Evolutionary conservation across 2,888 invertebrate species (phyloP), one percentile per base, ranked within the genome.

Genomic region (Druceiella hillmani): DNA sequence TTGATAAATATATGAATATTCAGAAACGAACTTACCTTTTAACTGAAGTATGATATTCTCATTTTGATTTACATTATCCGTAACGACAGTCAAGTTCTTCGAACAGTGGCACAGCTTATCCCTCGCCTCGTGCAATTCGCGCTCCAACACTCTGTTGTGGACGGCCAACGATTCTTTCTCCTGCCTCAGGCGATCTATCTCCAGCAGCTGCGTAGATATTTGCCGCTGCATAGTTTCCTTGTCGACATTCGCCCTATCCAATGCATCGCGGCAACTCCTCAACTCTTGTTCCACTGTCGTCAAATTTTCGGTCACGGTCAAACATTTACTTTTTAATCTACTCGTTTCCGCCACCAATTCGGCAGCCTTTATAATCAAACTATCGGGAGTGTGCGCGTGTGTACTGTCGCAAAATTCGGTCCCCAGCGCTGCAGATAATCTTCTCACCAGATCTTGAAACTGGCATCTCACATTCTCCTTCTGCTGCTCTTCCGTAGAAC

Each of bases 171-270:
- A 74, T 50, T 89, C 88, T 48, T 87, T 83, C 49, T 88, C 88
- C 62, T 86, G 86, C 45, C 83, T 76, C 17, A 83, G 64, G 36
- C 85, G 75, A 44, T 84, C 83, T 14, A 82, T 62, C 50, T 88
- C 87, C 28, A 85, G 59, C 26, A 83, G 66, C 48, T 87, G 84
- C 4, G 77, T 64, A 5, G 83, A 80, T 20, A 81, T 71, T 58
- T 87, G 87, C 24, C 86, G 69, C 51, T 83, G 83, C 14, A 88
- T 61, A 41, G 82, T 78, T 47, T 88, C 87, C 51, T 83, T 85
- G 49, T 89, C 88, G 3, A 68, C 59, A 43, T 76, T 66, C 0
- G 76, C 64, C 51, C 82, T 69, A 45, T 83, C 82, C 36, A 83
- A 58, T 13, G 78, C 75, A 49, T 83, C 83, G 47, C 79, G 63